A percentile compares a stretch with the other conserved stretches of the same genome.
phyloP scores from a whole-genome alignment of 2,113 vertebrate genomes.

The Oreochromis niloticus region DNA sequence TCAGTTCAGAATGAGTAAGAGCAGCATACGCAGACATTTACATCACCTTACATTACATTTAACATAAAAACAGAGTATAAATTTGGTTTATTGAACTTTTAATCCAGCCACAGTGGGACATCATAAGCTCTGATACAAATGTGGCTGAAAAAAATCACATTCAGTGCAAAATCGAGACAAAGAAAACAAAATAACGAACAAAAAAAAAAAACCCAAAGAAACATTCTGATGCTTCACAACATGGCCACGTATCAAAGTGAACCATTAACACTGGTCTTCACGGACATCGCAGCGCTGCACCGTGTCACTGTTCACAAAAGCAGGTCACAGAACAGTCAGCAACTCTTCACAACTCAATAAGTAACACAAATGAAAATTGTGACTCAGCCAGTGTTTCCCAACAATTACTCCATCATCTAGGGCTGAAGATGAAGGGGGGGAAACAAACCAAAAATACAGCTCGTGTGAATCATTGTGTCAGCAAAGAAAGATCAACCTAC shows the following conservation, averaged over 20 bases:
- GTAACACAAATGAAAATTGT: slow-evolving; percentile 6
- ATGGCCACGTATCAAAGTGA: background rate
- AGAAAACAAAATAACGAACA: background rate
- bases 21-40: slow-evolving; percentile 24
- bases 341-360: slow-evolving; percentile 5
- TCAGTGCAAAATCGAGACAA: background rate
- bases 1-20: slow-evolving; percentile 3
- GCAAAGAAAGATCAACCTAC: background rate
- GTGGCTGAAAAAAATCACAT: slow-evolving; percentile 22
- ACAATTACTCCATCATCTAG: background rate
- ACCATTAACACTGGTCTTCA: background rate
- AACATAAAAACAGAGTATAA: slow-evolving; percentile 11
- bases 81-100: background rate
- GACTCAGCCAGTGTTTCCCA: slow-evolving; percentile 28
- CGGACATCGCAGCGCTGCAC: background rate
- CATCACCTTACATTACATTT: slow-evolving; percentile 17
- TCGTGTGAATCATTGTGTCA: background rate
- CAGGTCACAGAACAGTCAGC: slow-evolving; percentile 31
- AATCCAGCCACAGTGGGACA: slow-evolving; percentile 6
- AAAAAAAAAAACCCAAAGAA: background rate
- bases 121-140: background rate
- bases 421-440: background rate
- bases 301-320: background rate
- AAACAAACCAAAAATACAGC: background rate
- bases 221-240: slow-evolving; percentile 1